Base-by-base conservation (phyloP, 1,140 invertebrate genomes). In the Lucilia cuprina region DNA sequence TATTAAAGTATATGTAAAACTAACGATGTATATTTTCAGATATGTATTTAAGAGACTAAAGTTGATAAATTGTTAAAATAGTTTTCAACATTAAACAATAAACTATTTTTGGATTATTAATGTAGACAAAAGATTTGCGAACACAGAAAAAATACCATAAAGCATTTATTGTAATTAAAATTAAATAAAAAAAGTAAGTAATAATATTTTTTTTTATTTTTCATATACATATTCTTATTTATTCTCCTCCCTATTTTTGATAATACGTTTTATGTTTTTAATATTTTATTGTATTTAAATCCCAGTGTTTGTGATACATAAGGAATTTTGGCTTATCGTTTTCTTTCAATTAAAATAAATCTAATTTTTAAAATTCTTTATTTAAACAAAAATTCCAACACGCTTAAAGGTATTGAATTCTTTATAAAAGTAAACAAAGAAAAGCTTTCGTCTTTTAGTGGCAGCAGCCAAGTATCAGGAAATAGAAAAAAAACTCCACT, bases 371-470 rank as follows among this genome's bases (percentile, higher is more conserved):
- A 21, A 25, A 49, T 80, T 19, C 41, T 49, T 50, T 80, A 13
- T 21, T 34, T 49, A 80, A 50, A 80, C 8, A 21, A 49, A 80
- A 80, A 80, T 80, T 80, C 77, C 77, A 47, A 25, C 77, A 80
- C 77, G 77, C 19, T 77, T 77, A 35, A 10, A 41, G 77, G 41
- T 50, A 80, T 80, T 80, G 41, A 80, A 55, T 55, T 55, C 50
- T 14, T 55, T n/a, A 14, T 2, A 55, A 55, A 55, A 55, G 41
- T 5, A 41, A 41, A 41, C 41, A 47, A n/a, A 47, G 35, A 5
- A 78, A 35, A 78, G n/a, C 41, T 60, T 60, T 13, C 50, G 5
- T 14, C 0, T 60, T 60, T 14, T 7, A 17, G 5, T 7, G 14
- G 25, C 7, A 17, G 5, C 55, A 60, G 13, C 14, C 55, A 60